Conservation (phyloP, 2,888 invertebrate genomes). For the Cepaea hortensis region DNA sequence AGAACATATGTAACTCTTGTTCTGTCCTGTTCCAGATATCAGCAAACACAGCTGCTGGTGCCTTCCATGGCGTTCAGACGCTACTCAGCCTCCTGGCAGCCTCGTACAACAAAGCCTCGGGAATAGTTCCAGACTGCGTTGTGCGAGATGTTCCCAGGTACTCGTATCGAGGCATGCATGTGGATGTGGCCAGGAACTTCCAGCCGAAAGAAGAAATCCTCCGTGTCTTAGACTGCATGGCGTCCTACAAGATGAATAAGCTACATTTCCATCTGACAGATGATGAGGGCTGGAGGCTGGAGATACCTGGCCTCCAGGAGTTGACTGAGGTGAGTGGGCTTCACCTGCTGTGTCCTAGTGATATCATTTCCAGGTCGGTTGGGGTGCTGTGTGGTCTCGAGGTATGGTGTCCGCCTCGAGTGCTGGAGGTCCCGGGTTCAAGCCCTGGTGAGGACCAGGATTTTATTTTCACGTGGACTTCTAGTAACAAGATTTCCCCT, state of each 20-base stretch:
- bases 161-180: constrained; percentile 63
- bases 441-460: too few species aligned
- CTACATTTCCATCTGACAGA: constrained; percentile 74
- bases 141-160: constrained; percentile 64
- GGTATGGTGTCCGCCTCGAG: too few species aligned
- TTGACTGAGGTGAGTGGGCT: constrained; percentile 66
- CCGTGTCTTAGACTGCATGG: constrained; percentile 69
- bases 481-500: too few species aligned
- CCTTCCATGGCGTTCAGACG: constrained; percentile 56
- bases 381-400: too few species aligned
- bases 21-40: constrained; percentile 36
- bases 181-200: constrained; percentile 69
- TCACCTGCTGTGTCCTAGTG: too few species aligned
- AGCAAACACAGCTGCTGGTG: constrained; percentile 42
- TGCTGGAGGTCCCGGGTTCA: too few species aligned
- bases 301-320: constrained; percentile 72
- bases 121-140: constrained; percentile 51
- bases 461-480: too few species aligned
- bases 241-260: constrained; percentile 73
- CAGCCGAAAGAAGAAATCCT: constrained; percentile 61
- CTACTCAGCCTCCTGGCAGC: constrained; percentile 49
- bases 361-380: too few species aligned
- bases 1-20: too few species aligned
- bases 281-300: constrained; percentile 74
- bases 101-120: constrained; percentile 47